phyloP scores from a whole-genome alignment of 2,888 invertebrate genomes.

The Cephus rjabovi region DNA sequence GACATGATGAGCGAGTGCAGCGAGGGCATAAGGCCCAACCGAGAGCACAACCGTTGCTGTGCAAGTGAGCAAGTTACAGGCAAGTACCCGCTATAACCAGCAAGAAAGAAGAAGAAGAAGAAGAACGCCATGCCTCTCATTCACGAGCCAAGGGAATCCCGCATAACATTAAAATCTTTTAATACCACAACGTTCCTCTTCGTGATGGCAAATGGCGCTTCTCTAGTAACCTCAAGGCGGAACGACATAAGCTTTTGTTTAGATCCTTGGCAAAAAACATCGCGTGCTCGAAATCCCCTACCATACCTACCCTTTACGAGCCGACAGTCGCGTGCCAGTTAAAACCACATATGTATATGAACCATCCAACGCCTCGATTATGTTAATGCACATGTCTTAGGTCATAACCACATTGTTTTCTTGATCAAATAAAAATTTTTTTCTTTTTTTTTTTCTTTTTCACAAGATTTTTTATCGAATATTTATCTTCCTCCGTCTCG shows the following conservation, averaged over 20 bases:
- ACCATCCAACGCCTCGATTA: conserved; percentile 47
- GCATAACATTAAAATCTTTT: conserved; percentile 59
- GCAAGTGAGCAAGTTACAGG: background rate
- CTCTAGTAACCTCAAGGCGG: conserved; percentile 11
- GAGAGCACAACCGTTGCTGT: background rate
- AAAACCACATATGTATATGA: conserved; percentile 43
- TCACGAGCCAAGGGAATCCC: conserved; percentile 49
- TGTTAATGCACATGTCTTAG: conserved; percentile 41
- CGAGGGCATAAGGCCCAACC: background rate
- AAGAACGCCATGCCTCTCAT: conserved; percentile 21
- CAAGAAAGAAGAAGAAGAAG: no score
- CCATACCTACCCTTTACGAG: conserved; percentile 3
- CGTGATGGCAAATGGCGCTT: background rate
- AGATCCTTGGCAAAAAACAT: conserved; percentile 40
- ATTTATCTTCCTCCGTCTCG: background rate
- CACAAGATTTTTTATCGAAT: conserved; percentile 3
- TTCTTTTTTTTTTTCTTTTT: background rate
- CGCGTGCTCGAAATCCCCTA: conserved; percentile 37
- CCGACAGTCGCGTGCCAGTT: conserved; percentile 46
- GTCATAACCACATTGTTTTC: background rate
- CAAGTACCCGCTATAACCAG: background rate
- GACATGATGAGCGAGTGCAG: conserved; percentile 18
- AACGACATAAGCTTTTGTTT: conserved; percentile 31
- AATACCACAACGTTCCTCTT: conserved; percentile 21
- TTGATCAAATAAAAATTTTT: background rate